Conservation (phyloP, 2,113 vertebrate species). For the Acinonyx jubatus region DNA sequence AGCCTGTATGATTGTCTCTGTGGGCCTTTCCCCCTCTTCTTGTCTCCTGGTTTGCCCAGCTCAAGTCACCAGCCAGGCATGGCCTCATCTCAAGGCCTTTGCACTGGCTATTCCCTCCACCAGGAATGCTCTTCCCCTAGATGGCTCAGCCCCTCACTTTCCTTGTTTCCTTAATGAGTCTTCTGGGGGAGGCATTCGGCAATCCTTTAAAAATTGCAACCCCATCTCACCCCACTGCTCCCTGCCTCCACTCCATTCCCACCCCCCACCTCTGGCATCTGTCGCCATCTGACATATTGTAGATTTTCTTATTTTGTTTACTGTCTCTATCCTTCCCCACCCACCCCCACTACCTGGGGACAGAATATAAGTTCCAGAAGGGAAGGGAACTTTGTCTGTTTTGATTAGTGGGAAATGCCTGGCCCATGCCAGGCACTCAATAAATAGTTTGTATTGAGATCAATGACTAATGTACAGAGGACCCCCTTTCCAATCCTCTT, state of each 20-base stretch:
- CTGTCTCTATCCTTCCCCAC: not conserved
- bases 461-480: not conserved
- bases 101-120: not conserved
- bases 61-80: not conserved
- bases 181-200: not conserved
- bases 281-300: not conserved
- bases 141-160: not conserved
- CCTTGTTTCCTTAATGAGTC: not conserved
- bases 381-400: not conserved
- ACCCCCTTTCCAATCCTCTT: accelerated
- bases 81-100: not conserved
- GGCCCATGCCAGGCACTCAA: not conserved
- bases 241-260: accelerated
- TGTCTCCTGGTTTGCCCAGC: not conserved
- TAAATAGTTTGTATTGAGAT: not conserved
- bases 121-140: too few relatives aligned
- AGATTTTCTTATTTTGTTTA: not conserved
- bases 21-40: not conserved
- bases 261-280: too few relatives aligned
- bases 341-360: too few relatives aligned
- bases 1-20: accelerated
- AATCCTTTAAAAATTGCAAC: not conserved
- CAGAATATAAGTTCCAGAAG: not conserved
- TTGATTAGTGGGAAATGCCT: not conserved
- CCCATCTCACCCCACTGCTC: not conserved